Conservation (phyloP, 2,113 vertebrate species). For the Erpornis zantholeuca region DNA sequence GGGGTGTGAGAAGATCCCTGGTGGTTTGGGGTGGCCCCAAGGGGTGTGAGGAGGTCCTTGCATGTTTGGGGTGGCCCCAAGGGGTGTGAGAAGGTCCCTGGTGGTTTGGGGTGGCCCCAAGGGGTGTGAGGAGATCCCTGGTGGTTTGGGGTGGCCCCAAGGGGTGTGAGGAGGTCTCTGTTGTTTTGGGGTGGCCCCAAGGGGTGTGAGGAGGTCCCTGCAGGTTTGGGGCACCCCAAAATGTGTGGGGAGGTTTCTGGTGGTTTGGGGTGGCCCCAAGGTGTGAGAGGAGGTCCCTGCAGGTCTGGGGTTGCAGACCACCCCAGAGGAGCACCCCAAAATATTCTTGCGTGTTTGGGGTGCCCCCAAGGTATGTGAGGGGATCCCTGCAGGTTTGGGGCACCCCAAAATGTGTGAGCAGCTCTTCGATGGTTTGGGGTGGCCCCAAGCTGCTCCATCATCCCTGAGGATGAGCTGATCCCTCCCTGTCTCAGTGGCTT, state of each 20-base stretch:
- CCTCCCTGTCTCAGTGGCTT: rapidly evolving
- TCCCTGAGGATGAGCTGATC: rapidly evolving
- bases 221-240: background rate
- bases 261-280: rapidly evolving
- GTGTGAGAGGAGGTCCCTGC: background rate
- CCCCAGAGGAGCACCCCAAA: rapidly evolving
- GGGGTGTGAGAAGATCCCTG: rapidly evolving
- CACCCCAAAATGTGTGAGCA: background rate
- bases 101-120: rapidly evolving
- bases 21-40: rapidly evolving
- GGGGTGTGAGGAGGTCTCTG: background rate
- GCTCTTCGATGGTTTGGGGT: too few relatives aligned
- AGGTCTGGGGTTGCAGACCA: too few relatives aligned
- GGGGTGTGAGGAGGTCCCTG: rapidly evolving
- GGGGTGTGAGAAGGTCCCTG: rapidly evolving
- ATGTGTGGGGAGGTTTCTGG: background rate
- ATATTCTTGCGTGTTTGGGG: too few relatives aligned
- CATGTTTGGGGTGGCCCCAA: background rate
- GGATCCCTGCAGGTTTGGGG: background rate
- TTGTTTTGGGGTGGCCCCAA: background rate
- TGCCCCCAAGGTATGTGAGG: too few relatives aligned
- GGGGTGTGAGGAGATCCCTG: rapidly evolving
- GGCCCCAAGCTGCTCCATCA: rapidly evolving
- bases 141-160: rapidly evolving
- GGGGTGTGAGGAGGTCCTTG: rapidly evolving